Evolutionary conservation across 2,888 invertebrate species (phyloP), one percentile per base, ranked within the genome.

Genomic region (Apodemia zela): DNA sequence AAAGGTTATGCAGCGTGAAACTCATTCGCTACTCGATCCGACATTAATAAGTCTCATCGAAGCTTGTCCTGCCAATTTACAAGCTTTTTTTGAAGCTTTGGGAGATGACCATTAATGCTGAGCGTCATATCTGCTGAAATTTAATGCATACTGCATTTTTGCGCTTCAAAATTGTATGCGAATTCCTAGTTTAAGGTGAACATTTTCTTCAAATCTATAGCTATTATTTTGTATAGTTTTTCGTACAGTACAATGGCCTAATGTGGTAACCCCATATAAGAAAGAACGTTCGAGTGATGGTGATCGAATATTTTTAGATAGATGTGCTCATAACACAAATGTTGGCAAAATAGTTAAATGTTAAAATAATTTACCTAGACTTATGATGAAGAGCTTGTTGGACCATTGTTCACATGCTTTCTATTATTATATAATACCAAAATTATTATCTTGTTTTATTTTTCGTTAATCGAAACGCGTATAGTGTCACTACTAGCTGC

Each of bases 331-430:
- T 79, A 83, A 81, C 73, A 82, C 84, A 82, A 78, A 76, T 75
- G 70, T 68, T 71, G 75, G 73, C 76, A 72, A 80, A 69, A 71
- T 87, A 85, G 80, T 74, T 72, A 75, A 79, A 84, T 81, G 80
- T 80, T 84, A 83, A 74, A 84, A 77, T 79, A 83, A 77, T 83
- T 79, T 79, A 76, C 75, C 73, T 78, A 76, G 72, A 71, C 78
- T 64, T 80, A 84, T 75, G 74, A 61, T 65, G 69, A 69, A 78
- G 84, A 87, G 89, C 87, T 87, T 83, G 89, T 79, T 82, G 90
- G 83, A 89, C 89, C 85, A 81, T 86, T 88, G 89, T 90, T 89
- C 89, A 87, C 89, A 78, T 78, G 89, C 84, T 82, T 84, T 84
- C 73, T 80, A 74, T 74, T 79, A 81, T 79, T 71, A 70, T 73